Conservation (phyloP, 2,797 vertebrate genomes). For the Squalus acanthias region DNA sequence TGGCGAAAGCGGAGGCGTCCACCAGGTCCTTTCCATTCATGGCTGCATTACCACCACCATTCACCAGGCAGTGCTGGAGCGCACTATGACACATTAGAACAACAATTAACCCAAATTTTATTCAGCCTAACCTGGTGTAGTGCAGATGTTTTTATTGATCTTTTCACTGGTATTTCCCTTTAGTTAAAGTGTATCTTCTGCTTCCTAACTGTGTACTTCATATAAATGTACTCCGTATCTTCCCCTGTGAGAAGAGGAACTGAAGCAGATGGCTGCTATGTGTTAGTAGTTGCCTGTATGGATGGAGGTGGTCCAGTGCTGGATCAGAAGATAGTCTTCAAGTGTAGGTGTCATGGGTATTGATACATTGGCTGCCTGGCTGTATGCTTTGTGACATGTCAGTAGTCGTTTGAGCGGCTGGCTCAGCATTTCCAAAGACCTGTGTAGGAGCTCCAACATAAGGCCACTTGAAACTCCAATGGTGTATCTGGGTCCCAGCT, state of each 20-base stretch:
- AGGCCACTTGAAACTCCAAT: background rate
- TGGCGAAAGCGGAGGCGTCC: background rate
- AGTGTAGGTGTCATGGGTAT: no score
- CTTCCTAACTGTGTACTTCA: background rate
- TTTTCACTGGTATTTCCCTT: background rate
- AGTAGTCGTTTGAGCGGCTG: background rate
- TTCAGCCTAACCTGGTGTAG: background rate
- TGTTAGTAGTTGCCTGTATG: background rate
- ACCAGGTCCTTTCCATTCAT: background rate
- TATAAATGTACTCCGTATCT: background rate
- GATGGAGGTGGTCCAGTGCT: background rate
- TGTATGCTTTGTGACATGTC: background rate
- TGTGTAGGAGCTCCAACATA: background rate
- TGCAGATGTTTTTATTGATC: background rate
- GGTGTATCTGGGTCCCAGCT: background rate
- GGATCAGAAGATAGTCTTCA: no score
- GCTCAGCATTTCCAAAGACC: background rate
- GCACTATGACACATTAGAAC: background rate
- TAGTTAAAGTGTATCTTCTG: background rate
- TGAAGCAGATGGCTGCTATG: background rate
- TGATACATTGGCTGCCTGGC: background rate
- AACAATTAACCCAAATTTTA: background rate
- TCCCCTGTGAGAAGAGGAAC: background rate
- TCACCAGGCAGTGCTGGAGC: background rate
- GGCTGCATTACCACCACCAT: background rate